Conservation (phyloP, 2,797 vertebrate species). For the Pseudochirops cupreus region DNA sequence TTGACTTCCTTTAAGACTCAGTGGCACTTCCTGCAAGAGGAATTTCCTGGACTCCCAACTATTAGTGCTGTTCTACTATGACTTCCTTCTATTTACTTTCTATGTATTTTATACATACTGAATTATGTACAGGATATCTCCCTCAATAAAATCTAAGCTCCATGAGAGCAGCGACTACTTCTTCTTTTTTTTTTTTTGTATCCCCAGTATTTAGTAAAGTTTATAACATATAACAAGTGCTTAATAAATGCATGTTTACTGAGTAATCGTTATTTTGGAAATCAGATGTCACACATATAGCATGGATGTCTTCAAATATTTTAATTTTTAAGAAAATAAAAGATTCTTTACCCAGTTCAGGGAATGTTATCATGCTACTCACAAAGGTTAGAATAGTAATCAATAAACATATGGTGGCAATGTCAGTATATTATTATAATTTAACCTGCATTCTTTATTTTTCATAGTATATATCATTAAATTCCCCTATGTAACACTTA, state of each 20-base stretch:
- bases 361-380: conserved; percentile 7
- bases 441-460: conserved; percentile 6
- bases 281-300: neutral
- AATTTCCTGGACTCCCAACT: neutral
- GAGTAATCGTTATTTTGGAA: neutral
- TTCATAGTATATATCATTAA: conserved; percentile 8
- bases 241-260: neutral
- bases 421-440: neutral
- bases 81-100: neutral
- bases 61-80: neutral
- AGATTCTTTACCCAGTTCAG: neutral
- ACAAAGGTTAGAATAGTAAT: conserved; percentile 11
- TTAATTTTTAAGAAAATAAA: neutral
- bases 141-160: neutral
- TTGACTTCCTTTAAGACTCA: neutral
- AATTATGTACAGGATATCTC: neutral
- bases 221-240: neutral
- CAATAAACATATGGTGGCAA: neutral
- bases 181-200: neutral
- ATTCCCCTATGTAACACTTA: conserved; percentile 46
- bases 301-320: neutral
- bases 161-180: neutral
- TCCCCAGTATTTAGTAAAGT: neutral
- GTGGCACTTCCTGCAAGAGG: neutral
- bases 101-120: neutral